A percentile compares a stretch with the other conserved stretches of the same genome.
These are phyloP conservation scores for Cataglyphis hispanica DNA, from an alignment of 1,140 invertebrate species.

Conservation along the genomic window DNA sequence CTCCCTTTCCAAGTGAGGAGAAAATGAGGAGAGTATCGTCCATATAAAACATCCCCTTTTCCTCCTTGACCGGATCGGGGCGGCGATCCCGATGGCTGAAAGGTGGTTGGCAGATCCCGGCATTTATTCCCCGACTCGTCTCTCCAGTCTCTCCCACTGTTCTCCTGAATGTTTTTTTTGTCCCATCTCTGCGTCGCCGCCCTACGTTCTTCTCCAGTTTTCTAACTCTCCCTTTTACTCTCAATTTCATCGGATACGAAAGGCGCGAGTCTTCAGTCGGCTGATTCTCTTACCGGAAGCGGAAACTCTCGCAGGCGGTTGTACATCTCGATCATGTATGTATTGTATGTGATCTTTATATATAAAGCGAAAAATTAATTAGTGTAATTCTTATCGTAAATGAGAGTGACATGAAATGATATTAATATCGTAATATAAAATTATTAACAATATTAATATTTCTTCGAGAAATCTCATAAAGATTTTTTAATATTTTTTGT, in stretches of 20 bases:
- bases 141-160: not conserved
- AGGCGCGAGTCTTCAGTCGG: not conserved
- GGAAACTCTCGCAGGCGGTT: not conserved
- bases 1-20: not conserved
- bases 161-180: conserved; percentile 2
- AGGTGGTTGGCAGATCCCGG: conserved; percentile 35
- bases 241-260: conserved; percentile 18
- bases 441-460: not conserved
- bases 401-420: not conserved
- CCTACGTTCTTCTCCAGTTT: not conserved
- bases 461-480: not conserved
- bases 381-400: conserved; percentile 1
- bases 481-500: not conserved
- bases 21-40: conserved; percentile 33
- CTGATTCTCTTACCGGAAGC: not conserved
- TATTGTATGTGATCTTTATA: not conserved
- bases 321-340: conserved; percentile 5
- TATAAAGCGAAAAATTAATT: not conserved
- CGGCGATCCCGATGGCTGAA: not conserved
- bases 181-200: not conserved
- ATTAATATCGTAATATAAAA: not conserved
- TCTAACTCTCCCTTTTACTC: not conserved
- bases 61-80: not conserved
- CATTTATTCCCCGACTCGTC: conserved; percentile 3
- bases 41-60: conserved; percentile 61